Percentiles rank a stretch among this genome's conserved stretches.
Conservation (phyloP, 1,140 invertebrate species). For the Monomorium pharaonis region DNA sequence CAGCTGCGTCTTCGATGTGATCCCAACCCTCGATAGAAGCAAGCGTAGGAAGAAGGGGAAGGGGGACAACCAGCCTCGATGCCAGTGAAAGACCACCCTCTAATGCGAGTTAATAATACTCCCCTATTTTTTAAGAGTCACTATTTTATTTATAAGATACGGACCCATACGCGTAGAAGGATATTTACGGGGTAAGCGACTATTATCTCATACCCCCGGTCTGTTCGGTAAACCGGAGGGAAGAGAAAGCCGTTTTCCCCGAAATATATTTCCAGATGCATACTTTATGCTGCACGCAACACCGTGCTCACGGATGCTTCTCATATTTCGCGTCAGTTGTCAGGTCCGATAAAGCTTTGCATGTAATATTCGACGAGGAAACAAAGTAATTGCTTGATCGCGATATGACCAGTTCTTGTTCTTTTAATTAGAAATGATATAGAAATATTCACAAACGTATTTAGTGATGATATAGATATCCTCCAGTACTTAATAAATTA, state of each 20-base stretch:
- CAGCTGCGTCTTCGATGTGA: slow-evolving; percentile 76
- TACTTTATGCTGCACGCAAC: slow-evolving; percentile 50
- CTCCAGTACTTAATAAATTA: neutral
- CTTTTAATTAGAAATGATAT: neutral
- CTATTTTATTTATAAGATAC: slow-evolving; percentile 80
- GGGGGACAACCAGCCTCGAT: slow-evolving; percentile 23
- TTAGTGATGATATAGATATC: neutral
- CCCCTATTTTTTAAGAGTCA: slow-evolving; percentile 79
- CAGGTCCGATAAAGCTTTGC: slow-evolving; percentile 20
- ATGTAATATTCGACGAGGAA: slow-evolving; percentile 25
- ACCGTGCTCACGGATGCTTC: slow-evolving; percentile 9
- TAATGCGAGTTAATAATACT: slow-evolving; percentile 82
- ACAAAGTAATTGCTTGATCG: neutral
- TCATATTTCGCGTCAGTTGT: slow-evolving; percentile 38
- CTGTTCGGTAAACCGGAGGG: slow-evolving; percentile 37
- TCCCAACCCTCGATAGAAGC: slow-evolving; percentile 26
- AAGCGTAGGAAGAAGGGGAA: neutral
- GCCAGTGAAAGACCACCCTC: slow-evolving; percentile 68
- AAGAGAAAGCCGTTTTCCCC: slow-evolving; percentile 31
- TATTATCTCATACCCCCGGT: slow-evolving; percentile 61
- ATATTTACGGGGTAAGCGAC: slow-evolving; percentile 69
- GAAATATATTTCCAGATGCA: slow-evolving; percentile 38
- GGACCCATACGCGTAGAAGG: slow-evolving; percentile 61
- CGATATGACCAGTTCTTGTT: neutral
- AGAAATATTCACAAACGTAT: neutral